Base-by-base conservation (phyloP, 2,797 vertebrate genomes). In the Euthynnus affinis region DNA sequence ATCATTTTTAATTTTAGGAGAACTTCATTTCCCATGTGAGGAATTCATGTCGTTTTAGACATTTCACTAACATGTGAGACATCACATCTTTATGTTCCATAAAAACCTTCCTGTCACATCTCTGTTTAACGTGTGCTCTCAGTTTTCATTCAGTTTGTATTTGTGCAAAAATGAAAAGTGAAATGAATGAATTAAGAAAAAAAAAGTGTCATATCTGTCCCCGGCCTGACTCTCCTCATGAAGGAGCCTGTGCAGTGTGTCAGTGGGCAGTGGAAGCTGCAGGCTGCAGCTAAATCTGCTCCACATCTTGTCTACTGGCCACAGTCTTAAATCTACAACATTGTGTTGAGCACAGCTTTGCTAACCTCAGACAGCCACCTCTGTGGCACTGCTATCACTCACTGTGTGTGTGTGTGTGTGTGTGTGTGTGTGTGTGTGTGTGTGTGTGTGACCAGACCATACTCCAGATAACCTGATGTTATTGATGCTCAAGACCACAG, bases 401-500 rank as follows among this genome's bases (percentile, higher is more conserved):
- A 92, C 82, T 40, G 27, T 52, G 76, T 66, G 64, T 69, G 73
- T 78, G 78, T 75, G 71, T 71, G 75, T 74, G 75, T 61, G 88
- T n/a, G n/a, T n/a, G n/a, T n/a, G n/a, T n/a, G n/a, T n/a, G n/a
- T n/a, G n/a, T 40, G 27, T 52, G 76, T 66, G 64, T 69, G 73
- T 78, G 78, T 75, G 71, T 71, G 75, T 74, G 75, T 61, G 88
- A 84, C 85, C 91, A 90, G 90, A 92, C 89, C 86, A 91, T 76
- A 76, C 64, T 88, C 67, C 70, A 85, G 85, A 94, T 94, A 90
- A 95, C 85, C 94, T 92, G 56, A 93, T 94, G 93, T 96, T 96
- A 96, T 93, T 94, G 89, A 95, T 96, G 91, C 93, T 88, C 86
- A 86, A 88, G 95, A 94, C 93, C 94, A 95, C 92, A 94, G 93